A percentile compares a stretch with the other conserved stretches of the same genome.
Conservation (phyloP, 2,113 vertebrate species). For the Pterocles gutturalis region DNA sequence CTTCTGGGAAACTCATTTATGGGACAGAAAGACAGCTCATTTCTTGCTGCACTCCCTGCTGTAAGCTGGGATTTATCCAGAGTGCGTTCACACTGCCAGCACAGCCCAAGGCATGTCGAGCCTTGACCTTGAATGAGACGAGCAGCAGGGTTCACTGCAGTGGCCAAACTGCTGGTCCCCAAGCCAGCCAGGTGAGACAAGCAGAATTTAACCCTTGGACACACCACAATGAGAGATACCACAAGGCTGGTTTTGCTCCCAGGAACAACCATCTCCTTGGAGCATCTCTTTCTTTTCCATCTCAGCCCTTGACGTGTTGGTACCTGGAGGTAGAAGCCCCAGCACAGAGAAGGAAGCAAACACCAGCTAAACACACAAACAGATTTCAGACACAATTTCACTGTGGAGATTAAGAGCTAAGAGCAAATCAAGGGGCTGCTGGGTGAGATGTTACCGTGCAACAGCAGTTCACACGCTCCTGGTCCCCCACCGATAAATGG, state of each 20-base stretch:
- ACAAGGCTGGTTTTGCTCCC: background rate
- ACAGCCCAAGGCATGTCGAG: fast-evolving
- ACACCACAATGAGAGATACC: background rate
- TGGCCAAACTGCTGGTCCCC: background rate
- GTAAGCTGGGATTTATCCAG: background rate
- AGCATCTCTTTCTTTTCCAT: background rate
- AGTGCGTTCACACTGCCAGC: background rate
- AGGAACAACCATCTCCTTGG: background rate
- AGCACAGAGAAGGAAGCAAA: background rate
- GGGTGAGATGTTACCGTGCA: background rate
- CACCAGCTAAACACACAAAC: background rate
- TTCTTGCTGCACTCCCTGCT: background rate
- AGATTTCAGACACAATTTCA: background rate
- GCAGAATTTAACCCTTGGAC: background rate
- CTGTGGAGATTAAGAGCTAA: background rate
- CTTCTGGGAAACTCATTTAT: background rate
- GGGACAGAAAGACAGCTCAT: background rate
- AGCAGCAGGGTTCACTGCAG: background rate
- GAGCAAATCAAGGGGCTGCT: background rate
- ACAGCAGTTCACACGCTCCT: background rate
- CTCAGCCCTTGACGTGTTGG: background rate
- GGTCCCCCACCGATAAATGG: background rate
- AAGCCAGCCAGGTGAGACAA: background rate
- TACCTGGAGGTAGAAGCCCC: background rate
- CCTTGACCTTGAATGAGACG: background rate